Base-by-base conservation (phyloP, 2,113 vertebrate genomes). In the Camelus dromedarius region DNA sequence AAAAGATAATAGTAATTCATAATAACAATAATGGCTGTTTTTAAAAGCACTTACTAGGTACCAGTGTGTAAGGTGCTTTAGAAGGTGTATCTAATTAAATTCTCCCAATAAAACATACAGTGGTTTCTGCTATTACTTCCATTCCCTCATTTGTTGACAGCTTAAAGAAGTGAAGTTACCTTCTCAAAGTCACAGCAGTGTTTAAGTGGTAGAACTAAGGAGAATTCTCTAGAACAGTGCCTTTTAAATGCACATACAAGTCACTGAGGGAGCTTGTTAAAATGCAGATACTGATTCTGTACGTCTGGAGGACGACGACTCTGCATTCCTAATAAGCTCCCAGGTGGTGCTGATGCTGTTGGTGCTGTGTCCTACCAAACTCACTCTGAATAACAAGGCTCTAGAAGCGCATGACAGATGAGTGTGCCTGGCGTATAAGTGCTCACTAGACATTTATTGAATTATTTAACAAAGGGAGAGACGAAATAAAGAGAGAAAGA, bases 251-350 rank as follows among this genome's bases (percentile, higher is more conserved):
- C 67, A 66, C 83, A 96, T 83, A 66, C 69, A 91, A 96, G 91
- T 96, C 80, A 87, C 87, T 15, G 2, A 69, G 20, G 26, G 32
- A 84, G 89, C 95, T 95, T 80, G n/a, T 97, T 98, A 96, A 96
- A 95, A 98, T 97, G 82, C 97, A 96, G 58, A 66, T 90, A 54
- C 73, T 64, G 73, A 90, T 66, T 73, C 89, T 60, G 32, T 19
- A 9, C 89, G 92, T 98, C 96, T 97, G 82, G 56, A 75, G 48
- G 38, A 93, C 35, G 50, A 92, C 24, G 76, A 76, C 48, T 96
- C 90, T 94, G 96, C 75, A 94, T 97, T 94, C 84, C 93, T 96
- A 97, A 97, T 95, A 35, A 93, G 91, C 54, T 95, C 42, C 80
- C 54, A 94, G 88, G 60, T 77, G 60, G 82, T 13, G 52, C 10